Conservation (phyloP, 1,140 invertebrate genomes). For the Drepana arcuata region DNA sequence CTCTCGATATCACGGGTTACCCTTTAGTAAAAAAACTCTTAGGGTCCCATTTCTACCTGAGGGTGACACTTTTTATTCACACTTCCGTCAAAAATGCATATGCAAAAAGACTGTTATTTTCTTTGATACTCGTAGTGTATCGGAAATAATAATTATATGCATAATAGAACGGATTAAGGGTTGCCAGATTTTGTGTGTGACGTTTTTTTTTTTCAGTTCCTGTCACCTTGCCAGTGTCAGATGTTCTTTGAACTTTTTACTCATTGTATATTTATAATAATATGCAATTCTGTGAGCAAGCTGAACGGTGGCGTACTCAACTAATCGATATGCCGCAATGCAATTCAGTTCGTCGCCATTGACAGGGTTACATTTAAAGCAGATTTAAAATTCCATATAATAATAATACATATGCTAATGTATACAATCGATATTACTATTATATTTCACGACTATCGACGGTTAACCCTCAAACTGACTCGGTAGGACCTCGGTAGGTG, state of each 20-base stretch:
- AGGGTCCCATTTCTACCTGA: conserved; percentile 58
- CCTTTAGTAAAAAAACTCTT: conserved; percentile 46
- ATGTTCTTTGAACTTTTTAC: conserved; percentile 36
- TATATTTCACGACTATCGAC: too few relatives aligned
- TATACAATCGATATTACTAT: too few relatives aligned
- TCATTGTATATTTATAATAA: conserved; percentile 45
- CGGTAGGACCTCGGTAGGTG: conserved; percentile 56
- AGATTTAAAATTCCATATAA: too few relatives aligned
- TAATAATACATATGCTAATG: too few relatives aligned
- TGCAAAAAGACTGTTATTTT: conserved; percentile 65
- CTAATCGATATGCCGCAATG: conserved; percentile 28
- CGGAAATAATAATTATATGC: conserved; percentile 72
- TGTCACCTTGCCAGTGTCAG: conserved; percentile 57
- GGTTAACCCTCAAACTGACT: conserved; percentile 63
- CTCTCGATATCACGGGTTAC: conserved; percentile 51
- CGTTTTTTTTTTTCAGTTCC: conserved; percentile 52
- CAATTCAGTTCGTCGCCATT: too few relatives aligned
- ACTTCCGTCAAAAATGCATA: conserved; percentile 63
- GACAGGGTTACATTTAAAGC: conserved; percentile 19
- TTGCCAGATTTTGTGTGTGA: conserved; percentile 47
- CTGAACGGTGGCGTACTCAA: conserved; percentile 27
- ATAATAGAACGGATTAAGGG: conserved; percentile 67
- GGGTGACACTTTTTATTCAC: conserved; percentile 70
- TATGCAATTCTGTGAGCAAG: conserved; percentile 40
- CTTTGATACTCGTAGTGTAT: conserved; percentile 62